Evolutionary conservation across 2,797 vertebrate species (phyloP).

Genomic region (Galago senegalensis): DNA sequence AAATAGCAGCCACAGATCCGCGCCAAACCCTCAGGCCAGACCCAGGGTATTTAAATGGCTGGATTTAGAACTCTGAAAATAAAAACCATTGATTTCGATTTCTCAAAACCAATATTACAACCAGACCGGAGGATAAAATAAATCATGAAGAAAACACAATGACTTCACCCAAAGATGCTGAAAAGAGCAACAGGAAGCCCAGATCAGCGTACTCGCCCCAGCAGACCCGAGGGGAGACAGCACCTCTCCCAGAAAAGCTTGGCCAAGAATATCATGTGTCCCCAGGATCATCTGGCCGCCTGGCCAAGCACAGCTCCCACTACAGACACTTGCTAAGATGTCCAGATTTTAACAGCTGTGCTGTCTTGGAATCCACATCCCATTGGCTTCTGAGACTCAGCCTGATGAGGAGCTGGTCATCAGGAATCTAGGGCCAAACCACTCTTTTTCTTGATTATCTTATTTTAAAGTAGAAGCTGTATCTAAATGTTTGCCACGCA

Average conservation of each 20-base stretch:
- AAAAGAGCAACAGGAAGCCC: background rate
- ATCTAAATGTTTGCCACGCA: background rate
- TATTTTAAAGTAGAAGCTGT: background rate
- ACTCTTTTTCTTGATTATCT: fast-evolving
- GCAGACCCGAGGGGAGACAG: fast-evolving
- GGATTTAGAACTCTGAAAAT: slow-evolving; percentile 65
- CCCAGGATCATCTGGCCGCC: background rate
- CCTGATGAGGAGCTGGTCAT: too few relatives aligned
- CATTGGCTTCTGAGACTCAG: background rate
- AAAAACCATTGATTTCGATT: slow-evolving; percentile 39
- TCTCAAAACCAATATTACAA: slow-evolving; percentile 20
- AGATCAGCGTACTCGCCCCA: fast-evolving
- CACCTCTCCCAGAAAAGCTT: background rate
- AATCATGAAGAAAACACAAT: background rate
- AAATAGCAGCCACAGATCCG: background rate
- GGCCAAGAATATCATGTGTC: background rate
- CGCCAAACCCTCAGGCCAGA: slow-evolving; percentile 60
- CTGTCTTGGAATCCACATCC: too few relatives aligned
- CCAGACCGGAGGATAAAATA: background rate
- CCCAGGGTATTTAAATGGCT: background rate
- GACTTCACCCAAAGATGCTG: background rate
- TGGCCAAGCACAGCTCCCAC: fast-evolving
- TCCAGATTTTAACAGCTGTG: background rate
- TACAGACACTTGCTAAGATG: background rate
- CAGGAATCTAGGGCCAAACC: background rate